Base-by-base conservation (phyloP, 2,888 invertebrate genomes). In the Blastobasis adustella region DNA sequence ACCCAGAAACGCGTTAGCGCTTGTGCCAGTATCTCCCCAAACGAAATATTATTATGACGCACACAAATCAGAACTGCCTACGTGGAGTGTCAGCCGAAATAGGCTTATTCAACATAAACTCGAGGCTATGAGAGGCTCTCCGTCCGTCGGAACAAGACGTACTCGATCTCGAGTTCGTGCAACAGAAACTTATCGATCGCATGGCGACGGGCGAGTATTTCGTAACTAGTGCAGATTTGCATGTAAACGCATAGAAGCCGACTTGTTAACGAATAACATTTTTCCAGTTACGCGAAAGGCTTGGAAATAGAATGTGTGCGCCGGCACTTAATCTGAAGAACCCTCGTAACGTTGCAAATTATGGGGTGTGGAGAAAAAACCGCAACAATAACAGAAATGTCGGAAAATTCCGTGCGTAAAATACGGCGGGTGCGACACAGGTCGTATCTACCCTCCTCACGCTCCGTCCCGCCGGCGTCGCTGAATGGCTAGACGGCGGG, bases 401-500 rank as follows among this genome's bases (percentile, higher is more conserved):
- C 49, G 57, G 56, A 54, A 58, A 64, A 62, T 58, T 59, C 59
- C 56, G 55, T 55, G 53, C 52, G 51, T 56, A 54, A 58, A 58
- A 55, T 54, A 54, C 56, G 23, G 23, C 23, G 23, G 23, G 23
- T 23, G 23, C 23, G 23, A 23, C 23, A 23, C 23, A 23, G 23
- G 23, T 23, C 23, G 23, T 23, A 23, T 23, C 23, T 23, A 23
- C 23, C 49, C 58, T 56, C 57, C 59, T 59, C 57, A 52, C 58
- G 58, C 57, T 58, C 55, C 60, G 66, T 69, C 67, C 66, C 65
- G 66, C 45, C 63, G 68, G 66, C 71, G 69, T 62, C 70, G 57
- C 60, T 68, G 69, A 71, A 69, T 67, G 81, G 73, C 79, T 71
- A 83, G 85, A 84, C 84, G 67, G 72, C 71, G 66, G 69, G 83